Base-by-base conservation (phyloP, 2,797 vertebrate genomes). In the Cygnus olor region DNA sequence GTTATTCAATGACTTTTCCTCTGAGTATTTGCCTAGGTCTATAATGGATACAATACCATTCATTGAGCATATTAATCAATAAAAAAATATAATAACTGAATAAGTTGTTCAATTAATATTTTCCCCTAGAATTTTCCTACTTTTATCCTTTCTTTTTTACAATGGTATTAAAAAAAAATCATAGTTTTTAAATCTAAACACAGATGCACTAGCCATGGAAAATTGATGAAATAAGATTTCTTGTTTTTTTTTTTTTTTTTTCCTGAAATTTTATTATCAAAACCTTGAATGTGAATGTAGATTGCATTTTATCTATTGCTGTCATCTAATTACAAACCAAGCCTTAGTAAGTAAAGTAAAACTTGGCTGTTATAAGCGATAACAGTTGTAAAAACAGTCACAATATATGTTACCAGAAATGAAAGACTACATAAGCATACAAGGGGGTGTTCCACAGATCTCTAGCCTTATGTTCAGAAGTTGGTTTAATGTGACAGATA, bases 1-100 rank as follows among this genome's bases (percentile, higher is more conserved):
- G 91, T 94, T 93, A 88, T 93, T 90, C 38, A 84, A 60, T 88
- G 16, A 69, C 20, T 80, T 87, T 78, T 93, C 7, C 65, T 89
- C 77, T 85, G 61, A 28, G 21, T 73, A 65, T 93, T 87, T 89
- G 45, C 66, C 66, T 76, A 36, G 15, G 7, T 88, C 73, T 91
- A 25, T 73, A 78, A 69, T n/a, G 34, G 21, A 16, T 63, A 78
- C 76, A 88, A 91, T 61, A 65, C 2, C 4, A 63, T 76, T 81
- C 32, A 79, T 49, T 93, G 28, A 88, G 40, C 16, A 45, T 57
- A 72, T 56, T 88, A 76, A 24, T 79, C 11, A 44, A 92, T 42
- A 80, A 89, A 92, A 51, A 36, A 6, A 1, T 63, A 27, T 83
- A 66, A 76, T 84, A 66, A 69, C 12, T 66, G 30, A 84, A 79